Evolutionary conservation across 2,113 vertebrate species (phyloP), one percentile per base, ranked within the genome.

Genomic region (Prochilodus magdalenae): DNA sequence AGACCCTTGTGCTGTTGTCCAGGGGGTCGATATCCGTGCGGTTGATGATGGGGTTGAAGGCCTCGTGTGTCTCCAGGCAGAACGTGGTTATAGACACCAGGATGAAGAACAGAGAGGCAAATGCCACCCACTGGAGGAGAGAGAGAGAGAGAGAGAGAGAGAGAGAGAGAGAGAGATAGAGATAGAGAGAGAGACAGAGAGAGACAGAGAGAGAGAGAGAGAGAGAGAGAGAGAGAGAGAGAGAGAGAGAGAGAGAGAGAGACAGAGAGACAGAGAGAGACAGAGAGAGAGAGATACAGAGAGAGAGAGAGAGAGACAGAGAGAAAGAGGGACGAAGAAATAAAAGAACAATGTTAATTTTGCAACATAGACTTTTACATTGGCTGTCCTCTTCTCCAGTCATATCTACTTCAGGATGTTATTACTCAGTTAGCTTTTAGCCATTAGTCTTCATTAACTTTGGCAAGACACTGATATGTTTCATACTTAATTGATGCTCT

Each of bases 31-130:
- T 93, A 79, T 96, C 96, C 2, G 96, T 97, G 89, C 95, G 95
- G 92, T 97, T 97, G 89, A 95, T 93, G 77, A 96, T 97, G 87
- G 96, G 95, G 83, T 97, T 97, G 92, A 97, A 97, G 90, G 94
- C 94, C 91, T 97, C 96, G 0, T 97, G 96, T 74, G 96, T 97
- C 94, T 97, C 96, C 87, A 97, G 94, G 90, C 96, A 97, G 93
- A 97, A 97, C 76, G 96, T 97, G 84, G 95, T 96, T 91, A 97
- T 97, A 90, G 96, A 97, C 89, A 97, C 95, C 94, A 97, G 92
- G 89, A 97, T 97, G 94, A 97, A 97, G 95, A 97, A 96, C 80
- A 97, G 94, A 74, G 96, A 97, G 86, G 96, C 95, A 74, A 97
- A 96, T 82, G 96, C 96, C 92, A 97, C 95, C 69, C 96, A 96